Evolutionary conservation across 2,888 invertebrate genomes (phyloP).

Genomic region (Tenthredo livida): DNA sequence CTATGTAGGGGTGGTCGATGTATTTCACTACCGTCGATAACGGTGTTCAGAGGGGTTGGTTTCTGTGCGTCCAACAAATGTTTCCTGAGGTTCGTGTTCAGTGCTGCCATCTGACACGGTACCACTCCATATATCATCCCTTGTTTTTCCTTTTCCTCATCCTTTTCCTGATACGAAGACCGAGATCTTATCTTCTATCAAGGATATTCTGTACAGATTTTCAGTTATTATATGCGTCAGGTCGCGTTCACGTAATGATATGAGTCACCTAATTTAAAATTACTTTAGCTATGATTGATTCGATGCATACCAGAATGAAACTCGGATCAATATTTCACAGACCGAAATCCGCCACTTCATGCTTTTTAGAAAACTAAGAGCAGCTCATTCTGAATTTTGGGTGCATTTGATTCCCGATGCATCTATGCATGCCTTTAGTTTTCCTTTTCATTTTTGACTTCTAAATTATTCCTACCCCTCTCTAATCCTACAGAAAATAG

Average conservation of each 20-base stretch:
- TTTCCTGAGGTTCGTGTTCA: background rate
- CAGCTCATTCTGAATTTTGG: background rate
- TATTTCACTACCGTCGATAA: slow-evolving; percentile 27
- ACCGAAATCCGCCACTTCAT: background rate
- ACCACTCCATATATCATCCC: background rate
- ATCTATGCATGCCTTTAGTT: background rate
- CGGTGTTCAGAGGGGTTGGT: background rate
- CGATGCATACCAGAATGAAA: background rate
- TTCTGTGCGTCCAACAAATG: background rate
- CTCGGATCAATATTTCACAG: slow-evolving; percentile 4
- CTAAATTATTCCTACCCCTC: background rate
- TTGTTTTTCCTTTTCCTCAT: background rate
- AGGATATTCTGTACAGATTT: background rate
- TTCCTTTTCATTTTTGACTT: background rate
- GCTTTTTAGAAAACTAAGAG: background rate
- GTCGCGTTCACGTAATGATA: background rate
- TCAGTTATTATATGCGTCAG: background rate
- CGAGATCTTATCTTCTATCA: background rate
- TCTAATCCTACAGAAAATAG: background rate
- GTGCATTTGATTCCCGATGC: background rate
- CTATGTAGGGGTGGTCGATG: background rate
- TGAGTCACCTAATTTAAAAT: background rate
- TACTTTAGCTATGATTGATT: background rate
- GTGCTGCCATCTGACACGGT: slow-evolving; percentile 30
- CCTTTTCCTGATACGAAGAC: background rate